Evolutionary conservation across 1,140 invertebrate genomes (phyloP).

Genomic region (Pantala flavescens): DNA sequence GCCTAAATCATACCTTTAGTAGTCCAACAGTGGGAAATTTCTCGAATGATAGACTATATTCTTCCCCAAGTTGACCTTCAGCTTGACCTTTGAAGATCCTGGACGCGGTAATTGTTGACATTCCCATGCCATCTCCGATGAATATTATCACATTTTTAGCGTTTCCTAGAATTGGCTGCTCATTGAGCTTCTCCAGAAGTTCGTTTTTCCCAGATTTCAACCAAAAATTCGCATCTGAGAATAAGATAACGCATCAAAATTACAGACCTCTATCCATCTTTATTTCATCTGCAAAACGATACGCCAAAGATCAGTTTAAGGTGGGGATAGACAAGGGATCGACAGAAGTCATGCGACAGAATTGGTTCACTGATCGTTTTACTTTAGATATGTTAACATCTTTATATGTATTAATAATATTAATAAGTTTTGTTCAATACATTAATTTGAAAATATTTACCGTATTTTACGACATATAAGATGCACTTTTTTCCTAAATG

Average conservation of each 20-base stretch:
- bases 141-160: constrained; percentile 63
- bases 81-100: constrained; percentile 48
- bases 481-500: too few relatives aligned
- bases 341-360: too few relatives aligned
- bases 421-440: too few relatives aligned
- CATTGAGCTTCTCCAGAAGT: neutral
- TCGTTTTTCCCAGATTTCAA: neutral
- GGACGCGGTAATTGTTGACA: constrained; percentile 53
- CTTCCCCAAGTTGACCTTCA: constrained; percentile 43
- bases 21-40: constrained; percentile 46
- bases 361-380: too few relatives aligned
- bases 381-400: too few relatives aligned
- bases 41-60: constrained; percentile 44
- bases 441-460: too few relatives aligned
- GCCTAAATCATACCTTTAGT: constrained; percentile 48
- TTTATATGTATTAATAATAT: too few relatives aligned
- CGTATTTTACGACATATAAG: too few relatives aligned
- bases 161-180: neutral
- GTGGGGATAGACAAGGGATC: too few relatives aligned
- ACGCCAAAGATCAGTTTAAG: too few relatives aligned
- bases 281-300: too few relatives aligned
- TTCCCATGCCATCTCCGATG: constrained; percentile 62
- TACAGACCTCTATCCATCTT: too few relatives aligned
- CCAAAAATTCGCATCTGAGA: neutral
- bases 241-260: neutral